These are phyloP conservation scores for Noturus placidus DNA, from an alignment of 2,113 vertebrate species.

Conservation along the genomic window DNA sequence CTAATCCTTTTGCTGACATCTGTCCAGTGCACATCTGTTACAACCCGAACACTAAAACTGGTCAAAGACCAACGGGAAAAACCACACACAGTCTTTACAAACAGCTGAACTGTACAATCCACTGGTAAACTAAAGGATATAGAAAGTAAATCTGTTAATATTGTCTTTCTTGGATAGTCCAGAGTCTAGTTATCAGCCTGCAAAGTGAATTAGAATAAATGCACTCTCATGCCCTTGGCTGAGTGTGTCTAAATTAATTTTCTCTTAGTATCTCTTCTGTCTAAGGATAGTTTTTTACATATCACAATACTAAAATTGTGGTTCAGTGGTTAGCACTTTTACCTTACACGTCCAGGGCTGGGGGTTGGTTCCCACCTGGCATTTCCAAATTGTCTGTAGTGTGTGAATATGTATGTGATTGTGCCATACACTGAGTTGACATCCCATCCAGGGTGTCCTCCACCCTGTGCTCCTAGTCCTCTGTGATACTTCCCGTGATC, in stretches of 20 bases:
- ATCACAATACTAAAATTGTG: not conserved
- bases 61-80: not conserved
- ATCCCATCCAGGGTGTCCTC: too few species aligned
- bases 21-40: conserved; percentile 1
- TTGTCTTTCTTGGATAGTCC: not conserved
- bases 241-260: not conserved
- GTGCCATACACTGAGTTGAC: too few species aligned
- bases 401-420: too few species aligned
- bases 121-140: not conserved
- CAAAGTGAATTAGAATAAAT: conserved; percentile 12
- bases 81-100: not conserved
- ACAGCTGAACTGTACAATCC: not conserved
- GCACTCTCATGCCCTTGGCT: conserved; percentile 3
- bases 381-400: too few species aligned
- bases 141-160: not conserved
- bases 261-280: not conserved
- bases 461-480: too few species aligned
- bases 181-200: not conserved
- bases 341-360: too few species aligned
- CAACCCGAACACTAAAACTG: not conserved
- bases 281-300: not conserved
- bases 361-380: not conserved
- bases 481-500: too few species aligned
- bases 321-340: too few species aligned
- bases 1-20: conserved; percentile 15